Evolutionary conservation across 2,113 vertebrate species (phyloP).

Genomic region (Archilochus colubris): DNA sequence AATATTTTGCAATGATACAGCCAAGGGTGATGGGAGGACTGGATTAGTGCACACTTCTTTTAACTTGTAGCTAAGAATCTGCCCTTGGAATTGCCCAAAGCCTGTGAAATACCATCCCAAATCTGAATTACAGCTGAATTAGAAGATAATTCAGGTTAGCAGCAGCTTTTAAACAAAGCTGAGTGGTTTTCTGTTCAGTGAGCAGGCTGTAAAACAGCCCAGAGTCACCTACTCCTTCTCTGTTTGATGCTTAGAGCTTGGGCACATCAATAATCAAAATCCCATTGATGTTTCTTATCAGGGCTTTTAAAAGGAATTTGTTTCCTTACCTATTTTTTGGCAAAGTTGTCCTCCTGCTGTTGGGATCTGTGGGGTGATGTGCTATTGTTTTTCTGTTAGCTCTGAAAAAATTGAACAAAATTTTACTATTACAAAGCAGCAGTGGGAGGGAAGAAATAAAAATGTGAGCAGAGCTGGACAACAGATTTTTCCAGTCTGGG

Average conservation of each 20-base stretch:
- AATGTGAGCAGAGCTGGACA: background rate
- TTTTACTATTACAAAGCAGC: background rate
- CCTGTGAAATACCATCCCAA: background rate
- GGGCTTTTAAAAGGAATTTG: conserved; percentile 22
- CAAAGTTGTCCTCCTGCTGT: conserved; percentile 47
- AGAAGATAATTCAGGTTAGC: background rate
- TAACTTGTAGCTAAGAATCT: background rate
- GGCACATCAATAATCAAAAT: background rate
- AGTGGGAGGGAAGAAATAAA: background rate
- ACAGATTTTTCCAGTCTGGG: background rate
- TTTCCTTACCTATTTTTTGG: conserved; percentile 71
- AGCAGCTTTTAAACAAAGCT: background rate
- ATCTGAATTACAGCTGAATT: background rate
- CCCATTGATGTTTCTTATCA: background rate
- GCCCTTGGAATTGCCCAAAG: background rate
- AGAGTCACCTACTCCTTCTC: background rate
- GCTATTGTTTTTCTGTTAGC: conserved; percentile 30
- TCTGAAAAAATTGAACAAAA: conserved; percentile 50
- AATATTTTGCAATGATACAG: background rate
- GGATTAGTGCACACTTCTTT: background rate
- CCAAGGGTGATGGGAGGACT: background rate
- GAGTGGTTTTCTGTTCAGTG: conserved; percentile 22
- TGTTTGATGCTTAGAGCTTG: background rate
- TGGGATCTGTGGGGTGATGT: background rate
- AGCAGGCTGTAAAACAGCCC: background rate